Evolutionary conservation across 2,888 invertebrate species (phyloP).

Genomic region (Caenorhabditis sp.): DNA sequence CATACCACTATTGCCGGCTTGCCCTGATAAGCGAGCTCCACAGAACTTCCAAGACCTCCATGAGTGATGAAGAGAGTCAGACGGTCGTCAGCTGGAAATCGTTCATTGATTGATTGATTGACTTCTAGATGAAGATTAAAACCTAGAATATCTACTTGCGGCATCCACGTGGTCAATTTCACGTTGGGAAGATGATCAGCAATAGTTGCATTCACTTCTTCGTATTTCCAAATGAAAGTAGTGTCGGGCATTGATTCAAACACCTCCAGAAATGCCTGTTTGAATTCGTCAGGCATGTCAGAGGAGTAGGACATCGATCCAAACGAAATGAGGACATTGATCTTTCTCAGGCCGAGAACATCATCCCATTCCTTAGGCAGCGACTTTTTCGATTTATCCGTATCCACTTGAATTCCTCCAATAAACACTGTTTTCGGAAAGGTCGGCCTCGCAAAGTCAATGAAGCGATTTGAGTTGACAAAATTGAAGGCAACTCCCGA

Average conservation of each 20-base stretch:
- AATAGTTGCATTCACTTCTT: slow-evolving; percentile 44
- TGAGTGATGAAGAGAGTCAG: slow-evolving; percentile 55
- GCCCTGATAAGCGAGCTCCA: slow-evolving; percentile 57
- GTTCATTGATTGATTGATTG: background rate
- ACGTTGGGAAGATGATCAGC: slow-evolving; percentile 49
- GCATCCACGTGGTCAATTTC: slow-evolving; percentile 51
- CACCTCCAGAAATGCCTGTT: slow-evolving; percentile 39
- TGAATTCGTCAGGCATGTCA: slow-evolving; percentile 55
- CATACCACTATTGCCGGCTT: slow-evolving; percentile 49
- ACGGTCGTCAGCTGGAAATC: slow-evolving; percentile 50
- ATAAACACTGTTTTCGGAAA: slow-evolving; percentile 54
- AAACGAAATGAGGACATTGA: slow-evolving; percentile 52
- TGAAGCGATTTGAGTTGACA: slow-evolving; percentile 31
- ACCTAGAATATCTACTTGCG: slow-evolving; percentile 51
- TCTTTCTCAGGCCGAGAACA: slow-evolving; percentile 32
- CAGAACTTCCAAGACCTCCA: slow-evolving; percentile 56
- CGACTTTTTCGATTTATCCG: slow-evolving; percentile 28
- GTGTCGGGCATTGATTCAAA: slow-evolving; percentile 45
- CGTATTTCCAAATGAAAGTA: slow-evolving; percentile 63
- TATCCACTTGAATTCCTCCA: slow-evolving; percentile 59
- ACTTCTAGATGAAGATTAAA: no score
- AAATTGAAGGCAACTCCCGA: slow-evolving; percentile 16
- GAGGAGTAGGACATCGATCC: slow-evolving; percentile 52
- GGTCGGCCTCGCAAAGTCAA: slow-evolving; percentile 45
- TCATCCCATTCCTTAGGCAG: slow-evolving; percentile 47